phyloP scores from a whole-genome alignment of 1,140 invertebrate genomes.

The Drosophila watanabei region DNA sequence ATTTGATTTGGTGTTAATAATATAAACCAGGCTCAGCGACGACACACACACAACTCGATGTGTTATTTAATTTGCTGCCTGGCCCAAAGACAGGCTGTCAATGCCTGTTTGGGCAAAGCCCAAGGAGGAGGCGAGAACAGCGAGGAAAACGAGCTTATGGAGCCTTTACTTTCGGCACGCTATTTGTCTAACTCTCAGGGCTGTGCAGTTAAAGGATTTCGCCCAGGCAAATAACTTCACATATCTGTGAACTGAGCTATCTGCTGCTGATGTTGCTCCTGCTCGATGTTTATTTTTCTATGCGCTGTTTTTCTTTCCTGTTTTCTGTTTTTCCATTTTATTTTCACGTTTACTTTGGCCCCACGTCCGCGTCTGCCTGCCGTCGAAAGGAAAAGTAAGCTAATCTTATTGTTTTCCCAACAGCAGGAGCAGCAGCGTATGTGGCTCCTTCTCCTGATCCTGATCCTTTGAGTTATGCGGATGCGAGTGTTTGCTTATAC shows the following conservation, averaged over 20 bases:
- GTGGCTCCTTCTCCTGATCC: constrained; percentile 22
- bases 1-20: constrained; percentile 79
- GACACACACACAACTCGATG: constrained; percentile 36
- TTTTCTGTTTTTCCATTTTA: constrained; percentile 59
- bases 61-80: constrained; percentile 81
- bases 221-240: constrained; percentile 69
- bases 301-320: constrained; percentile 70
- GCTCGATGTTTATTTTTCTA: constrained; percentile 77
- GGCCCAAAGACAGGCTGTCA: constrained; percentile 55
- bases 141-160: constrained; percentile 43
- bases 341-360: constrained; percentile 60
- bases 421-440: constrained; percentile 45
- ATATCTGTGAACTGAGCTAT: constrained; percentile 38
- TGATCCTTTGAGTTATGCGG: constrained; percentile 82
- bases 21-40: constrained; percentile 67
- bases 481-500: constrained; percentile 65
- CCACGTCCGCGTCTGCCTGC: constrained; percentile 9
- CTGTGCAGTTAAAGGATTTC: constrained; percentile 79
- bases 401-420: constrained; percentile 83
- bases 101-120: constrained; percentile 15
- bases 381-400: constrained; percentile 70
- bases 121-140: constrained; percentile 1
- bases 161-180: constrained; percentile 58
- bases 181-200: constrained; percentile 80
- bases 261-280: constrained; percentile 8